Conservation (phyloP, 2,113 vertebrate species). For the Lathamus discolor region DNA sequence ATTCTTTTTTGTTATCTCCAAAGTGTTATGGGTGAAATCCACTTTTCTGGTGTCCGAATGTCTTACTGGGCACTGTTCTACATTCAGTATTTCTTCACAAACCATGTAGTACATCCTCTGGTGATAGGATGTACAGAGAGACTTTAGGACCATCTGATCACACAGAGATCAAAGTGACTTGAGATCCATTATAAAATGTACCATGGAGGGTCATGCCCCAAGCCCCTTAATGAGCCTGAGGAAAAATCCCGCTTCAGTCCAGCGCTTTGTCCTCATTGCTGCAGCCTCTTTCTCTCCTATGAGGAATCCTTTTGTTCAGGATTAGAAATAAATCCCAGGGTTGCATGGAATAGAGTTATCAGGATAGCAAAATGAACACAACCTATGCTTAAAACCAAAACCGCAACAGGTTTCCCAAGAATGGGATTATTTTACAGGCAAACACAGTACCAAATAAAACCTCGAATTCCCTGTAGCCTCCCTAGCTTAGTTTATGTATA, state of each 20-base stretch:
- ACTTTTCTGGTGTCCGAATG: not conserved
- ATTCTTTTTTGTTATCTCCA: not conserved
- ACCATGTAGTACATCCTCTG: not conserved
- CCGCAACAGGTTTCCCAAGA: not conserved
- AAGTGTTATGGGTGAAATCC: not conserved
- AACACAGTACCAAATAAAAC: not conserved
- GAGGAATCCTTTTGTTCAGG: slow-evolving; percentile 27
- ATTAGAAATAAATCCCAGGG: slow-evolving; percentile 14
- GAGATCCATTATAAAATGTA: slow-evolving; percentile 33
- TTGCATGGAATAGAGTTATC: slow-evolving; percentile 7
- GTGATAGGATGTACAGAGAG: not conserved
- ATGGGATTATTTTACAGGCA: slow-evolving; percentile 36
- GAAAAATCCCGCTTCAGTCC: not conserved
- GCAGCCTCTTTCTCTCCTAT: not conserved
- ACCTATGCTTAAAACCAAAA: slow-evolving; percentile 47
- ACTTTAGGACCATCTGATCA: not conserved
- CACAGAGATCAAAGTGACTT: not conserved
- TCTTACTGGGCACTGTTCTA: not conserved
- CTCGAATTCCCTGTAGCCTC: slow-evolving; percentile 5
- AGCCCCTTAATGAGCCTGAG: slow-evolving; percentile 29
- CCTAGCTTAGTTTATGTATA: slow-evolving; percentile 7
- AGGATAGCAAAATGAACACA: slow-evolving; percentile 13
- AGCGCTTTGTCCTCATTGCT: not conserved
- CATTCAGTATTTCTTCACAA: not conserved
- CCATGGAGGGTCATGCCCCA: not conserved